These are phyloP conservation scores for Vireo altiloquus DNA, from an alignment of 2,113 vertebrate genomes.

Conservation along the genomic window DNA sequence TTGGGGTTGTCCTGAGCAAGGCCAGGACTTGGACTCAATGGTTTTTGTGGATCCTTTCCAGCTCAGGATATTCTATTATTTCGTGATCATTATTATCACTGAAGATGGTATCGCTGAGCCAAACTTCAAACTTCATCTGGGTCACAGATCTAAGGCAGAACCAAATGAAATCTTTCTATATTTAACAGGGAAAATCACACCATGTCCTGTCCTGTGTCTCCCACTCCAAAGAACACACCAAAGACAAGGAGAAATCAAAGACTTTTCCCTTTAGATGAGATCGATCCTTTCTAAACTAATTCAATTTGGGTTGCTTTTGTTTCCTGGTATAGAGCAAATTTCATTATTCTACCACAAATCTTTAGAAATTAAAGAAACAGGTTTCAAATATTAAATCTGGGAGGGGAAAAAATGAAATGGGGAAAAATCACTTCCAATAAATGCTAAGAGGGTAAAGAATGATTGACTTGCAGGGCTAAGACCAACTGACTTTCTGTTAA, in stretches of 20 bases:
- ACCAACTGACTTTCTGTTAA: not conserved
- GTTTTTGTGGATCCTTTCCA: not conserved
- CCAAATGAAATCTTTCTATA: accelerated
- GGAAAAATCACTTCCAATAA: not conserved
- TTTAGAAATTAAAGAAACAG: not conserved
- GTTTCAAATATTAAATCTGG: not conserved
- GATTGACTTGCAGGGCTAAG: not conserved
- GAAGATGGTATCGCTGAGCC: not conserved
- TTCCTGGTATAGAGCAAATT: not conserved
- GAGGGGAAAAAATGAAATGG: accelerated
- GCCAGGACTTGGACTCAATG: not conserved
- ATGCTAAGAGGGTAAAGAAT: not conserved
- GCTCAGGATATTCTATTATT: not conserved
- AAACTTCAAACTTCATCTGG: not conserved
- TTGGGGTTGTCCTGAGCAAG: not conserved
- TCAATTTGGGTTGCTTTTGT: not conserved
- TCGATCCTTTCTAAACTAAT: not conserved
- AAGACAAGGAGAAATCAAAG: not conserved
- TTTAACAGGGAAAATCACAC: not conserved
- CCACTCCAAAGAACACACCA: accelerated
- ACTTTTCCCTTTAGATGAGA: not conserved
- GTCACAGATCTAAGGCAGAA: not conserved
- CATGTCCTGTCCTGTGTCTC: not conserved
- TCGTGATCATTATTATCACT: not conserved
- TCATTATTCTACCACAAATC: not conserved